Percentiles rank a stretch among this genome's conserved stretches.
phyloP scores from a whole-genome alignment of 2,113 vertebrate genomes.

The Balaeniceps rex region DNA sequence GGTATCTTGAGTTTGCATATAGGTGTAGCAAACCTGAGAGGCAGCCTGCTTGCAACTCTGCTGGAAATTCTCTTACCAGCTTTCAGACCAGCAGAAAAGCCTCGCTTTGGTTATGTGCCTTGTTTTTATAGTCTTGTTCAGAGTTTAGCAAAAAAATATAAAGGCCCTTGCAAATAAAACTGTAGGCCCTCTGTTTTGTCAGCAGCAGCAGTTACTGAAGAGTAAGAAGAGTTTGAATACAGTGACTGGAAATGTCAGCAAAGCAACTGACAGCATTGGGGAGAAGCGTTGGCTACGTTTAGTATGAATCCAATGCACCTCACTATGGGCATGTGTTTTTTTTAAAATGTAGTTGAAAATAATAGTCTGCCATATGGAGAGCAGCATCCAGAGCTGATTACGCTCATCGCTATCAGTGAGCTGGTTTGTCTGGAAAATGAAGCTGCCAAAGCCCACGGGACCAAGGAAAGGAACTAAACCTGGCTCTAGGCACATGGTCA shows the following conservation, averaged over 20 bases:
- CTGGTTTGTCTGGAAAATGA: background rate
- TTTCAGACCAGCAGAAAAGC: background rate
- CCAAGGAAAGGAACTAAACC: background rate
- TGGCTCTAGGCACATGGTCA: background rate
- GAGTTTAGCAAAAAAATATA: background rate
- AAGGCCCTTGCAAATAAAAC: background rate
- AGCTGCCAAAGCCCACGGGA: background rate
- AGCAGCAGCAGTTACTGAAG: background rate
- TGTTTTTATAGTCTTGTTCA: background rate
- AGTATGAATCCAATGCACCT: accelerated
- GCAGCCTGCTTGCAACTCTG: background rate
- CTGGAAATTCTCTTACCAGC: background rate
- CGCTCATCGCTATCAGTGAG: background rate
- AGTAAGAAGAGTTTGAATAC: background rate
- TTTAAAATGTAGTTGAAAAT: background rate
- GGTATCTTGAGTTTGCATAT: background rate
- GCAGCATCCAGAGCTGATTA: background rate
- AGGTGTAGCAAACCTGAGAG: background rate
- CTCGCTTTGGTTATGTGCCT: background rate
- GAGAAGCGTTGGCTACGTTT: background rate
- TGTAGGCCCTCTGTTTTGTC: background rate
- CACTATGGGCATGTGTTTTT: accelerated
- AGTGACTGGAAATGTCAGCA: background rate
- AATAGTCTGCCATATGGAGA: background rate
- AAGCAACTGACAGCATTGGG: background rate